Evolutionary conservation across 37 sponge, comb jelly and placozoan species (phyloP).

Genomic region (Cliona cf. orientalis): DNA sequence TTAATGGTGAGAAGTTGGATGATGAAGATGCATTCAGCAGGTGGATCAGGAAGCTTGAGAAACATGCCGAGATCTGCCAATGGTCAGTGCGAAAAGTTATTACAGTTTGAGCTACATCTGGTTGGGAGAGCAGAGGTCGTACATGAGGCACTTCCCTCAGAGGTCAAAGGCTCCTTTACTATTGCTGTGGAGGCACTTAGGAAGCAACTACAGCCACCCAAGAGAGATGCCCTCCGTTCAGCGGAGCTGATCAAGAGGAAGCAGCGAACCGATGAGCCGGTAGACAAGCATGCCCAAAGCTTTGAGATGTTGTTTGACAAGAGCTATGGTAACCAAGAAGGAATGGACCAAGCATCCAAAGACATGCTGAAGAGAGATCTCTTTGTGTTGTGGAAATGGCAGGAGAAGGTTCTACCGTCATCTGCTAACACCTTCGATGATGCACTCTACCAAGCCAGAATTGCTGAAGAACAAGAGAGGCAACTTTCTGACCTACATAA

Average conservation of each 20-base stretch:
- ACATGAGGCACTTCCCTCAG: conserved; percentile 6
- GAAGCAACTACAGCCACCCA: not conserved
- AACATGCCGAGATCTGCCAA: conserved; percentile 2
- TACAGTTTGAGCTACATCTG: conserved; percentile 11
- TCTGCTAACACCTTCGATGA: conserved; percentile 12
- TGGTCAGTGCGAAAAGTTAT: conserved; percentile 8
- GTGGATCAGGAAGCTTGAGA: not conserved
- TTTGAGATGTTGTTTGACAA: conserved; percentile 22
- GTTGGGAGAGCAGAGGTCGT: conserved; percentile 6
- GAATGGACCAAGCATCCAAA: conserved; percentile 12
- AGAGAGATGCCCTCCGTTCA: conserved; percentile 14
- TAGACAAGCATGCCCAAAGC: conserved; percentile 14
- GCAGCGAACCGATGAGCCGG: not conserved
- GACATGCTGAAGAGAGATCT: conserved; percentile 6
- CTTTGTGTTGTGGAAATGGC: conserved; percentile 25
- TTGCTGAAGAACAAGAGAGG: conserved; percentile 14
- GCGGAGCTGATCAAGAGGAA: conserved; percentile 11
- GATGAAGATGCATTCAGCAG: conserved; percentile 6
- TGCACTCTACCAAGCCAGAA: conserved; percentile 10
- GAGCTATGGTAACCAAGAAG: conserved; percentile 18
- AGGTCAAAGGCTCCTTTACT: not conserved
- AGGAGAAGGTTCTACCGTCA: conserved; percentile 27
- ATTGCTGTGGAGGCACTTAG: not conserved
- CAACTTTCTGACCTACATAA: conserved; percentile 7
- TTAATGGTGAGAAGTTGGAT: not conserved